Conservation (phyloP, 2,888 invertebrate species). For the Drosophila mulleri region DNA sequence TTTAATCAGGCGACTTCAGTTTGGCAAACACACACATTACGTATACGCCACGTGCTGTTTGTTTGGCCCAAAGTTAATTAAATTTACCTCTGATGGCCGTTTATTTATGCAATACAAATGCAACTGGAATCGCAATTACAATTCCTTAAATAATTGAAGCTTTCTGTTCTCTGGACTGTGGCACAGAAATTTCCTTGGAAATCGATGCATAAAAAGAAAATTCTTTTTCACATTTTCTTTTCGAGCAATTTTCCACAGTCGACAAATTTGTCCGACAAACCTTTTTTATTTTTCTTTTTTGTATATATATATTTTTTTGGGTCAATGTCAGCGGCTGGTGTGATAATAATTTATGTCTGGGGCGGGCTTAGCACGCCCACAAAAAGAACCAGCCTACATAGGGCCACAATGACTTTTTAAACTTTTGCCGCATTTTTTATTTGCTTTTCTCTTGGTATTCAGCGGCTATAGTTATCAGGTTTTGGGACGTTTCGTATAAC, state of each 20-base stretch:
- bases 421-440: constrained; percentile 16
- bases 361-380: constrained; percentile 18
- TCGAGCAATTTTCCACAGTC: not conserved
- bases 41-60: constrained; percentile 34
- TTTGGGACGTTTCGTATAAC: not conserved
- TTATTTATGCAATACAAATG: constrained; percentile 31
- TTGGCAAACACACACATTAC: constrained; percentile 18
- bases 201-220: constrained; percentile 15
- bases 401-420: constrained; percentile 24
- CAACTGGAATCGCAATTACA: constrained; percentile 26
- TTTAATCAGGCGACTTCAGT: constrained; percentile 25
- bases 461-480: constrained; percentile 35
- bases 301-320: constrained; percentile 20
- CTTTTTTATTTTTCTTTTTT: constrained; percentile 2
- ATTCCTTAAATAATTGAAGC: constrained; percentile 26
- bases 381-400: constrained; percentile 8
- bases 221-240: constrained; percentile 21
- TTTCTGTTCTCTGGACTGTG: not conserved
- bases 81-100: constrained; percentile 23
- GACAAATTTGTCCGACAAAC: constrained; percentile 32
- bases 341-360: constrained; percentile 51
- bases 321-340: constrained; percentile 54
- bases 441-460: constrained; percentile 6
- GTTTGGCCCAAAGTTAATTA: constrained; percentile 51
- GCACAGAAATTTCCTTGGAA: constrained; percentile 17